Evolutionary conservation across 2,113 vertebrate genomes (phyloP).

Genomic region (Crotalus tigris): DNA sequence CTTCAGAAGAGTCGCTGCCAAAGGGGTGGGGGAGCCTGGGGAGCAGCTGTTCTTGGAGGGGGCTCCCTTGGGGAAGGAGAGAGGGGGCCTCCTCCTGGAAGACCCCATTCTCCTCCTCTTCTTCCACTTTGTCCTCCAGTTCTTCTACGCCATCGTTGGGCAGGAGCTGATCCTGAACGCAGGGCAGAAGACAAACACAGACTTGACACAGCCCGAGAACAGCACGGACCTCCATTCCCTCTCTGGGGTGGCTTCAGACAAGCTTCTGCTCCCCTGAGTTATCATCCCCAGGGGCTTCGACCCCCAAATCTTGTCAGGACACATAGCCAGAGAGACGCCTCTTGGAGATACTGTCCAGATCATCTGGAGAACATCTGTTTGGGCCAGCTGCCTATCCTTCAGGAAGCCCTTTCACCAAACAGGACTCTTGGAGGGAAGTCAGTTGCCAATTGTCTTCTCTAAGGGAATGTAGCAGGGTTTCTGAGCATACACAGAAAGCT

Average conservation of each 20-base stretch:
- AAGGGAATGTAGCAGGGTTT: not conserved
- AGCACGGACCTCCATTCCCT: not conserved
- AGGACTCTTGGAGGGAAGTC: not conserved
- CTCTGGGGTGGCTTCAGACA: not conserved
- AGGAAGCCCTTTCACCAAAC: not conserved
- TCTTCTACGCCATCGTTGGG: not conserved
- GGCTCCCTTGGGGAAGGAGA: not conserved
- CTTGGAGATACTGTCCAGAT: not conserved
- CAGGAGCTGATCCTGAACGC: not conserved
- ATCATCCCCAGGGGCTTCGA: not conserved
- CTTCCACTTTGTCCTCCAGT: conserved; percentile 20
- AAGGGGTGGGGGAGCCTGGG: not conserved
- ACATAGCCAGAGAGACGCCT: fast-evolving
- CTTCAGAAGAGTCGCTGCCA: conserved; percentile 51
- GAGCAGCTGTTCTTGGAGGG: not conserved
- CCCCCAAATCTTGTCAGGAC: not conserved
- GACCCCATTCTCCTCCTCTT: not conserved
- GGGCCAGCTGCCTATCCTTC: not conserved
- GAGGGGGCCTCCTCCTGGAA: not conserved
- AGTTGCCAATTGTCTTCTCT: not conserved
- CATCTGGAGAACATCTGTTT: not conserved
- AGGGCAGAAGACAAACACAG: not conserved
- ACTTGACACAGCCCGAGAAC: not conserved
- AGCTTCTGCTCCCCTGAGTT: not conserved
- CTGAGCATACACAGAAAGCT: not conserved